Percentiles rank a stretch among this genome's conserved stretches.
Conservation (phyloP, 2,888 invertebrate species). For the Mycogona germanica region DNA sequence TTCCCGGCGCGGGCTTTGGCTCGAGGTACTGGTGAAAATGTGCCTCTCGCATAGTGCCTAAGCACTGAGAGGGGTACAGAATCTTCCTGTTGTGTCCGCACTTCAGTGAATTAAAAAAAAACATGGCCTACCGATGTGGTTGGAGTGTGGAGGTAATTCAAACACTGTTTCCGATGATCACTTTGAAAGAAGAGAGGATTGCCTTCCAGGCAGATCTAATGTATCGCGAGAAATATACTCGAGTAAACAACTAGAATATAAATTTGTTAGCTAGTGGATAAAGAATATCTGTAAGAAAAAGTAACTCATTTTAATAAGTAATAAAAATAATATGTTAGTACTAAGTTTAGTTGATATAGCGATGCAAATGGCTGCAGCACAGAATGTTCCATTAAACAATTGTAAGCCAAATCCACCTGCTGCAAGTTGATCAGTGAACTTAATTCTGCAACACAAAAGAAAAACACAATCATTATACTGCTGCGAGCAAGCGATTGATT, state of each 20-base stretch:
- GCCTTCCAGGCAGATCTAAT: slow-evolving; percentile 43
- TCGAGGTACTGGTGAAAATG: too few species aligned
- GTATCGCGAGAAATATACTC: slow-evolving; percentile 41
- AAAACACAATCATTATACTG: not conserved
- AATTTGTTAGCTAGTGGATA: not conserved
- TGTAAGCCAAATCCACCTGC: slow-evolving; percentile 49
- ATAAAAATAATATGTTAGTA: too few species aligned
- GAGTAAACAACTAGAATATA: not conserved
- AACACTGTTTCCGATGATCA: slow-evolving; percentile 43
- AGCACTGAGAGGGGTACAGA: too few species aligned
- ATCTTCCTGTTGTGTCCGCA: too few species aligned
- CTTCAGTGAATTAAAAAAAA: too few species aligned
- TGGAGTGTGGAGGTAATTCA: slow-evolving; percentile 43
- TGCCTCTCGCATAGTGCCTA: too few species aligned
- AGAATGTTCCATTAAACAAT: slow-evolving; percentile 47
- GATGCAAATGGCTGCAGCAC: not conserved
- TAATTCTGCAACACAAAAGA: not conserved
- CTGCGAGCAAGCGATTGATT: not conserved
- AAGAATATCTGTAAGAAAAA: too few species aligned
- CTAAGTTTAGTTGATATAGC: slow-evolving; percentile 1
- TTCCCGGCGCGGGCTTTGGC: too few species aligned
- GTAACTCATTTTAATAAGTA: too few species aligned
- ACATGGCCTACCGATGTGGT: slow-evolving; percentile 32
- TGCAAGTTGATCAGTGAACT: slow-evolving; percentile 37
- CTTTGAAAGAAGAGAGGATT: slow-evolving; percentile 51